Base-by-base conservation (phyloP, 1,140 invertebrate species). In the Drosophila parvula region DNA sequence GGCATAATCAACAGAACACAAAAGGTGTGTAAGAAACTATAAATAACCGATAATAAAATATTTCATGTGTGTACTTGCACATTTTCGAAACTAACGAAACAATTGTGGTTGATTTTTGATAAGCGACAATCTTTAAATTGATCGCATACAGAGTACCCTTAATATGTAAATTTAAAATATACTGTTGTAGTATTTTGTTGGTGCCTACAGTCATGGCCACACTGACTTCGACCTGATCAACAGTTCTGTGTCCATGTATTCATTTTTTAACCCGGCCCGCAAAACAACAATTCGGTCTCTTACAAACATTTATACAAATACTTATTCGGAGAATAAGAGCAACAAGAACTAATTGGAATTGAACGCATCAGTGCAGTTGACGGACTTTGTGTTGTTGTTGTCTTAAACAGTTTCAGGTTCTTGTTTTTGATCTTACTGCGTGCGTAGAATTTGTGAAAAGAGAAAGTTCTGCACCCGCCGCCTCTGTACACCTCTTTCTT, bases 391-490 rank as follows among this genome's bases (percentile, higher is more conserved):
- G 10, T 27, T 27, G 18, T 43, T 16, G 27, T 51, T 56, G 58
- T 44, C 48, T 43, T 41, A 16, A 63, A n/a, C 47, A 38, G 51
- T 18, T 9, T 36, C 27, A 34, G 28, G 12, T 50, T 67, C 27
- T 53, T 45, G 58, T 56, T 73, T 50, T 85, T 71, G 61, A 57
- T 60, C 56, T 55, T 43, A 41, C 59, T 80, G 68, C 84, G 80
- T 89, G 83, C 55, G 56, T 43, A 84, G 84, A 89, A 89, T 88
- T 84, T 84, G 83, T 89, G 84, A 88, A 88, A 88, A 88, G 84
- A 88, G 84, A 88, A 88, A 88, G 84, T 88, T 88, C 57, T 60
- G 30, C 73, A 36, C 22, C 36, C 59, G 47, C 47, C 30, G 14
- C 32, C 64, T 51, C 50, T 50, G 36, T 16, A 32, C 61, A 14